Conservation (phyloP, 2,888 invertebrate species). For the Philonicus albiceps region DNA sequence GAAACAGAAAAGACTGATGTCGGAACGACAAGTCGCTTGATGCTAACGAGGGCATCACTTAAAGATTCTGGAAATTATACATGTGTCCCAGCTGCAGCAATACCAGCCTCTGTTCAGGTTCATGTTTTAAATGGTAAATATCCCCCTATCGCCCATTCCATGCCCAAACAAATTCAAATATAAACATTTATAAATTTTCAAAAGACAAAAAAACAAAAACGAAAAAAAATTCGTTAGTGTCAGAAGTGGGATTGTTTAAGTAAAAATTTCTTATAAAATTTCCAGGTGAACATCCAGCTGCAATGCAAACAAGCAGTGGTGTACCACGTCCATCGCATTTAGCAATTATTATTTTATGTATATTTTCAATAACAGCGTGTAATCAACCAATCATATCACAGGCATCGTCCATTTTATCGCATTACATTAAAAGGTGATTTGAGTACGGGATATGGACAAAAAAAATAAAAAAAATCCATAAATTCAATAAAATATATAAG, state of each 20-base stretch:
- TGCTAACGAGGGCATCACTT: conserved; percentile 85
- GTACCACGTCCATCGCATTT: conserved; percentile 56
- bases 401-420: conserved; percentile 55
- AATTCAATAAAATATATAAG: neutral
- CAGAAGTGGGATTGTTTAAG: no score
- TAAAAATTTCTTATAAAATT: no score
- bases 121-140: conserved; percentile 83
- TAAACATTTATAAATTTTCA: no score
- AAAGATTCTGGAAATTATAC: conserved; percentile 91
- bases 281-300: conserved; percentile 88
- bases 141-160: no score
- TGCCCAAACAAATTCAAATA: no score
- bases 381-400: conserved; percentile 61
- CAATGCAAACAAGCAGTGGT: conserved; percentile 80
- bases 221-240: neutral
- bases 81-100: conserved; percentile 84
- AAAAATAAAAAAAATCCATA: no score
- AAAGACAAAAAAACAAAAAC: neutral
- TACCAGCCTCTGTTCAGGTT: conserved; percentile 82
- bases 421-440: conserved; percentile 53
- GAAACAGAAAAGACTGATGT: conserved; percentile 88
- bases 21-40: conserved; percentile 84
- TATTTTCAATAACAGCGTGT: conserved; percentile 54
- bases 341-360: conserved; percentile 54
- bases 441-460: neutral